A percentile compares a stretch with the other conserved stretches of the same genome.
Conservation (phyloP, 37 sponge, comb jelly and placozoan genomes). For the Petrosia ficiformis region DNA sequence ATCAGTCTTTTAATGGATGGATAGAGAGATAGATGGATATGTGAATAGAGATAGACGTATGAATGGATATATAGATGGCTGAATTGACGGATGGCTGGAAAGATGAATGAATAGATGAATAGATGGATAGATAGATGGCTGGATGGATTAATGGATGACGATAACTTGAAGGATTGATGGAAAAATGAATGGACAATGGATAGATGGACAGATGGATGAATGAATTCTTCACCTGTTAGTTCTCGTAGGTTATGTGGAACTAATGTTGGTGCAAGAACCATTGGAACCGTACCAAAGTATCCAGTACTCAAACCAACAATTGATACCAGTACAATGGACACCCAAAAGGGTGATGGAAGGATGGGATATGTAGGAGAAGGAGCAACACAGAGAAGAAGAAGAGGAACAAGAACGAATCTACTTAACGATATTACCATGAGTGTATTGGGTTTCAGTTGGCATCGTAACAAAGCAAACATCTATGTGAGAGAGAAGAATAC, state of each 20-base stretch:
- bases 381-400: constrained; percentile 60
- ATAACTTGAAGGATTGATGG: no score
- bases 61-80: no score
- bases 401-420: constrained; percentile 65
- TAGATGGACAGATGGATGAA: no score
- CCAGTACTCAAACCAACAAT: constrained; percentile 77
- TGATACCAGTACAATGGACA: constrained; percentile 29
- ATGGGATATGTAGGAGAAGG: constrained; percentile 73
- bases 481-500: background rate
- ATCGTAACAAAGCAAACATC: constrained; percentile 40
- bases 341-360: background rate
- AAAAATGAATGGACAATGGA: no score
- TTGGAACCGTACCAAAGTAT: constrained; percentile 71
- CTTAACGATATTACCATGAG: constrained; percentile 37
- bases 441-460: constrained; percentile 32
- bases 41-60: no score
- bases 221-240: constrained; percentile 60
- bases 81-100: no score
- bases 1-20: background rate
- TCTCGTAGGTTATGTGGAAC: constrained; percentile 60
- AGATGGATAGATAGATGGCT: no score
- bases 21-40: no score
- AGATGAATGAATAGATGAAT: no score
- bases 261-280: constrained; percentile 53
- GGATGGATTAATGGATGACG: no score